phyloP scores from a whole-genome alignment of 2,888 invertebrate species.

The Torymus auratus region DNA sequence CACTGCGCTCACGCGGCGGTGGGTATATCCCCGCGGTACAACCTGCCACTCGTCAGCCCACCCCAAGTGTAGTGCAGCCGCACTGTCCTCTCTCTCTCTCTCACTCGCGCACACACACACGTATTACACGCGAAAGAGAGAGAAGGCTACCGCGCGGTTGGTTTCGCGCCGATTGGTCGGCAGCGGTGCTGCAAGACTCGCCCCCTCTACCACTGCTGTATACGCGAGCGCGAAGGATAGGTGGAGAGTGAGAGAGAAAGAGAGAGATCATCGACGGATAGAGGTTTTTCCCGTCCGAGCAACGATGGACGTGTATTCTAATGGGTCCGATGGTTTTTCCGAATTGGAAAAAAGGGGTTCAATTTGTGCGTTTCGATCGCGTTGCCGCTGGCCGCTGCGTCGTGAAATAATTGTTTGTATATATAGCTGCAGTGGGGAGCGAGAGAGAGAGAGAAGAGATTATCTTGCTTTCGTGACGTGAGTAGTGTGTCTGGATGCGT shows the following conservation, averaged over 20 bases:
- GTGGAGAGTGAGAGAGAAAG: not conserved
- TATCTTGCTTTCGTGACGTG: too few species aligned
- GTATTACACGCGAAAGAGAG: not conserved
- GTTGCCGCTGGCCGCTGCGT: not conserved
- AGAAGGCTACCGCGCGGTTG: slow-evolving; percentile 18
- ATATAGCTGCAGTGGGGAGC: too few species aligned
- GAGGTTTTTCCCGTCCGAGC: slow-evolving; percentile 1
- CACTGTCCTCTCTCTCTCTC: not conserved
- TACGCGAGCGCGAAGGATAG: not conserved
- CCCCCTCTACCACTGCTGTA: not conserved
- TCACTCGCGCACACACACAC: not conserved
- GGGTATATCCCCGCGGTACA: slow-evolving; percentile 73
- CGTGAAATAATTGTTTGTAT: not conserved
- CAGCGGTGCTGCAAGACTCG: slow-evolving; percentile 42
- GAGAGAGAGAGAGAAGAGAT: not conserved
- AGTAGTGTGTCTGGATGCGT: not conserved
- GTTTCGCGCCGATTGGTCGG: slow-evolving; percentile 48
- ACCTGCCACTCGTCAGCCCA: slow-evolving; percentile 76
- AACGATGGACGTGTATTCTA: slow-evolving; percentile 63
- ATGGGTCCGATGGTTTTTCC: slow-evolving; percentile 54
- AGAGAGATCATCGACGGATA: slow-evolving; percentile 38
- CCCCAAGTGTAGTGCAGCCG: slow-evolving; percentile 65
- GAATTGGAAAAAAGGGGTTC: slow-evolving; percentile 1
- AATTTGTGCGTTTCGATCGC: not conserved
- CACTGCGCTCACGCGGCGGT: slow-evolving; percentile 73